A percentile compares a stretch with the other conserved stretches of the same genome.
Evolutionary conservation across 1,140 invertebrate genomes (phyloP).

Genomic region (Cyclargus thomasi): DNA sequence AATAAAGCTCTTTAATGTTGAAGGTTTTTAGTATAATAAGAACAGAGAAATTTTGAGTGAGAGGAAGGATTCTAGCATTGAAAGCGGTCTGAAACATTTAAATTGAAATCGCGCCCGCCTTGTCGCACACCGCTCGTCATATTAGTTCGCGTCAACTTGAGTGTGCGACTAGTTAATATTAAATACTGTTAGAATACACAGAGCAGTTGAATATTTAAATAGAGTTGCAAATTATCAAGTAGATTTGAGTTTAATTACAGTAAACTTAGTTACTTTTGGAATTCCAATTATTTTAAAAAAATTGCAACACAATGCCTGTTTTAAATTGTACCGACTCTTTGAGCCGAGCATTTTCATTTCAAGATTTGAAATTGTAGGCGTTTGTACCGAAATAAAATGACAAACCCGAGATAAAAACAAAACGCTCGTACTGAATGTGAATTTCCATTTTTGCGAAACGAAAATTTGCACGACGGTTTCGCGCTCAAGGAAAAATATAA

Average conservation of each 20-base stretch:
- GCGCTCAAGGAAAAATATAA: not conserved
- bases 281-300: no score
- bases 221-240: no score
- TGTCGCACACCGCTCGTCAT: not conserved
- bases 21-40: constrained; percentile 40
- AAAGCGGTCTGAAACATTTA: constrained; percentile 52
- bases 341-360: not conserved
- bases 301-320: not conserved
- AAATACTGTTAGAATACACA: not conserved
- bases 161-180: not conserved
- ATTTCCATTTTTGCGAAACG: not conserved
- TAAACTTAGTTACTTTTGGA: no score
- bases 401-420: constrained; percentile 1
- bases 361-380: not conserved
- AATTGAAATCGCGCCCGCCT: constrained; percentile 51
- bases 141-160: not conserved
- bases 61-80: constrained; percentile 33
- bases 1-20: no score
- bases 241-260: no score
- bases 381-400: not conserved
- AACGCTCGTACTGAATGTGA: not conserved
- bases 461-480: not conserved
- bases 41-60: constrained; percentile 47
- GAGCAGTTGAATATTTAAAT: no score
- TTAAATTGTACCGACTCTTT: not conserved